Evolutionary conservation across 2,113 vertebrate genomes (phyloP).

Genomic region (Bujurquina vittata): DNA sequence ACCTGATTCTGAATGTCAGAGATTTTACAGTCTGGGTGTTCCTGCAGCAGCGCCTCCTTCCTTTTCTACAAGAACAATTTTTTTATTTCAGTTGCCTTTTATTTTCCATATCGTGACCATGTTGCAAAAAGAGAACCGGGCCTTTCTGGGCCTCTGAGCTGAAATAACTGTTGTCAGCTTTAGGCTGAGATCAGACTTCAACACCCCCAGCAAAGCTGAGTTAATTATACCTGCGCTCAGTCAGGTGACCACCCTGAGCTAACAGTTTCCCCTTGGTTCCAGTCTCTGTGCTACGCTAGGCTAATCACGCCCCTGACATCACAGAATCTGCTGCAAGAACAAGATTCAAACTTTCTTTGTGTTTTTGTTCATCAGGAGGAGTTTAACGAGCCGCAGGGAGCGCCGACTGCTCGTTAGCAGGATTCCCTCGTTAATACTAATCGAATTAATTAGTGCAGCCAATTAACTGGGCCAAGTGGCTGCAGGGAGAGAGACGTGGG

Average conservation of each 20-base stretch:
- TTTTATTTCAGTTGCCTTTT: too few relatives aligned
- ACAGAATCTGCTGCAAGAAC: slow-evolving; percentile 23
- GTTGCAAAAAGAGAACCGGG: too few relatives aligned
- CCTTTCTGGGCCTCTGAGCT: too few relatives aligned
- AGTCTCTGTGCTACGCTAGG: background rate
- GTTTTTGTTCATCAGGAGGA: background rate
- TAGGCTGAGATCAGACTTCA: too few relatives aligned
- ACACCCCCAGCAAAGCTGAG: too few relatives aligned
- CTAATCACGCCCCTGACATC: background rate
- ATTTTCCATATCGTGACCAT: too few relatives aligned
- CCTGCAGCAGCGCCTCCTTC: background rate
- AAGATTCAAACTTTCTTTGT: slow-evolving; percentile 19
- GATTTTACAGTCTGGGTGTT: background rate
- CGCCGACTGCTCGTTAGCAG: slow-evolving; percentile 8
- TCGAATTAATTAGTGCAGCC: slow-evolving; percentile 38
- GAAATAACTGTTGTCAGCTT: too few relatives aligned
- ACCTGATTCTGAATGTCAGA: too few relatives aligned
- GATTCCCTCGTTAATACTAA: slow-evolving; percentile 27
- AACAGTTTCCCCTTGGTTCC: background rate
- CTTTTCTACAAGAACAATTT: background rate
- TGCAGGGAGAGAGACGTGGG: slow-evolving; percentile 35
- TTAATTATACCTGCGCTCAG: too few relatives aligned
- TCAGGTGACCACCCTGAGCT: background rate
- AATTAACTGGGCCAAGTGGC: slow-evolving; percentile 44
- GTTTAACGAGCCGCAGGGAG: background rate